These are phyloP conservation scores for Aramus guarauna DNA, from an alignment of 2,113 vertebrate species.

Conservation along the genomic window DNA sequence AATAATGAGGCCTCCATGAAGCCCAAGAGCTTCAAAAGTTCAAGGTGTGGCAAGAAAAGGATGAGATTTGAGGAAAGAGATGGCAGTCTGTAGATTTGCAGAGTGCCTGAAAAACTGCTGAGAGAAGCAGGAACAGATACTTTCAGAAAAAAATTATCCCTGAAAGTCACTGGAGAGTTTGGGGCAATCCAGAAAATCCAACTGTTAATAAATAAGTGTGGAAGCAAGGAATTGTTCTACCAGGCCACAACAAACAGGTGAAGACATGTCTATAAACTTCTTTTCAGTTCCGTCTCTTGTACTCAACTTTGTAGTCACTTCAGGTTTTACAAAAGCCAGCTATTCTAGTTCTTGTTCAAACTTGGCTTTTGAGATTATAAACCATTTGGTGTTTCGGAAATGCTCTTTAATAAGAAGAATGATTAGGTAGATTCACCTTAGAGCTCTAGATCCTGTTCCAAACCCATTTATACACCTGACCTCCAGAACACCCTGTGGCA, in stretches of 20 bases:
- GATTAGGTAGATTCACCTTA: not conserved
- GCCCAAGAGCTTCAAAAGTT: not conserved
- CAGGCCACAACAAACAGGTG: not conserved
- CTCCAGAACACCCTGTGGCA: not conserved
- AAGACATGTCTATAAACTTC: not conserved
- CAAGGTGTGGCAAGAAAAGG: not conserved
- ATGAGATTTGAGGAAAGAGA: not conserved
- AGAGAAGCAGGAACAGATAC: not conserved
- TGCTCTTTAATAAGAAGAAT: not conserved
- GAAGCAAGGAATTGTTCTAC: not conserved
- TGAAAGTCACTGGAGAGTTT: not conserved
- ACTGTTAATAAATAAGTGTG: not conserved
- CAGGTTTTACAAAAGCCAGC: not conserved
- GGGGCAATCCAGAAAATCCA: not conserved
- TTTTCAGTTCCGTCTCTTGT: not conserved
- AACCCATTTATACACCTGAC: not conserved
- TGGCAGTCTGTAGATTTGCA: not conserved
- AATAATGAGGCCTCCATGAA: not conserved
- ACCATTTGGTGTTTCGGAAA: not conserved
- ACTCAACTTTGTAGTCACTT: not conserved
- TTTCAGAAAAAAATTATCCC: not conserved
- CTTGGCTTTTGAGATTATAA: not conserved
- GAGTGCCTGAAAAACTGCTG: not conserved
- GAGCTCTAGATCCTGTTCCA: not conserved
- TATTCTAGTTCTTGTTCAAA: not conserved